Conservation (phyloP, 1,140 invertebrate genomes). For the Cydia amplana region DNA sequence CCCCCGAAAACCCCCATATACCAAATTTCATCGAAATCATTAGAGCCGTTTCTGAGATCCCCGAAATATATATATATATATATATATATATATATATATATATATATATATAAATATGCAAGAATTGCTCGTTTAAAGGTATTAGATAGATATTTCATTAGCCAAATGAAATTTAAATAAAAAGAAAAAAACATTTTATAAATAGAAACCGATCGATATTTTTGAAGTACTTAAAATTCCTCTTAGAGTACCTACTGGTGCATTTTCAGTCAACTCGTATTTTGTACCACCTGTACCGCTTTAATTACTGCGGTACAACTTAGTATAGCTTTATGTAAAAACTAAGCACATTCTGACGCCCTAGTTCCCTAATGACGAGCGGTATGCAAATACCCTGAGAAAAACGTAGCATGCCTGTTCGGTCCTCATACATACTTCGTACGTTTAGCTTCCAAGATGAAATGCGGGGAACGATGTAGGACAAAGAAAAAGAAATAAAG, state of each 20-base stretch:
- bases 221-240: neutral
- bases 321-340: constrained; percentile 25
- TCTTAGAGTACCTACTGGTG: neutral
- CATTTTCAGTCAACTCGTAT: neutral
- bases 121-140: too few species aligned
- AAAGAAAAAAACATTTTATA: too few species aligned
- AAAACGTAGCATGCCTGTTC: constrained; percentile 4
- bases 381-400: neutral
- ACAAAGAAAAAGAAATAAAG: constrained; percentile 29
- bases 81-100: too few species aligned
- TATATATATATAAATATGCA: too few species aligned
- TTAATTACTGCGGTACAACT: constrained; percentile 25
- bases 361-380: constrained; percentile 23
- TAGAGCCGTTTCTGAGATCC: too few species aligned
- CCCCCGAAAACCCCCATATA: too few species aligned
- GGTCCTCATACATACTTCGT: neutral
- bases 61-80: too few species aligned
- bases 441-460: neutral
- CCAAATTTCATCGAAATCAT: too few species aligned
- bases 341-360: constrained; percentile 31
- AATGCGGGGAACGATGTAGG: neutral
- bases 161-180: too few species aligned
- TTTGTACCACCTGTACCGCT: neutral
- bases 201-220: too few species aligned
- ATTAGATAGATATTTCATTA: too few species aligned